phyloP scores from a whole-genome alignment of 2,113 vertebrate genomes.

The Paracanthobrama guichenoti region DNA sequence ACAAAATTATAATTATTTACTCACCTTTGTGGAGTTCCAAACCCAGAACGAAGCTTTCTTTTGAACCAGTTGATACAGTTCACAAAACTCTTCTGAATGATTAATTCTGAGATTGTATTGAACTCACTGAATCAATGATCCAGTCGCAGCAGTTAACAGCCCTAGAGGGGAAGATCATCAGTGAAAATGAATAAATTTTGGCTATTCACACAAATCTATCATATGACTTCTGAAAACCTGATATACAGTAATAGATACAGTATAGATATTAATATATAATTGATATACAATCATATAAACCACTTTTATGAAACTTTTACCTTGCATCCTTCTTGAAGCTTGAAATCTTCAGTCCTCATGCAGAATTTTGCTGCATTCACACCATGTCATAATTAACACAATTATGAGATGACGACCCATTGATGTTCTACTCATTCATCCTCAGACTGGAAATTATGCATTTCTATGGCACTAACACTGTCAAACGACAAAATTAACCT shows the following conservation, averaged over 20 bases:
- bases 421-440: no score
- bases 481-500: no score
- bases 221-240: not conserved
- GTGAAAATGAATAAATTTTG: no score
- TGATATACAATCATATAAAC: not conserved
- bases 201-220: not conserved
- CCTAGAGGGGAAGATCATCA: not conserved
- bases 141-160: no score
- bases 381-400: not conserved
- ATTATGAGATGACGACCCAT: no score
- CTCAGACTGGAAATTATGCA: no score
- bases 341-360: not conserved
- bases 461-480: no score
- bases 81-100: not conserved
- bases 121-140: not conserved
- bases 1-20: not conserved
- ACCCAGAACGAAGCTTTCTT: not conserved
- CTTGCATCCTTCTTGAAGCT: not conserved
- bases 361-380: not conserved
- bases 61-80: not conserved
- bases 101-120: not conserved
- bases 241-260: not conserved
- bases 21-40: not conserved
- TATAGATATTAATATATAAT: not conserved
- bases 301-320: not conserved